Percentiles rank a stretch among this genome's conserved stretches.
Evolutionary conservation across 2,888 invertebrate species (phyloP).

Genomic region (Daptonema setosum): DNA sequence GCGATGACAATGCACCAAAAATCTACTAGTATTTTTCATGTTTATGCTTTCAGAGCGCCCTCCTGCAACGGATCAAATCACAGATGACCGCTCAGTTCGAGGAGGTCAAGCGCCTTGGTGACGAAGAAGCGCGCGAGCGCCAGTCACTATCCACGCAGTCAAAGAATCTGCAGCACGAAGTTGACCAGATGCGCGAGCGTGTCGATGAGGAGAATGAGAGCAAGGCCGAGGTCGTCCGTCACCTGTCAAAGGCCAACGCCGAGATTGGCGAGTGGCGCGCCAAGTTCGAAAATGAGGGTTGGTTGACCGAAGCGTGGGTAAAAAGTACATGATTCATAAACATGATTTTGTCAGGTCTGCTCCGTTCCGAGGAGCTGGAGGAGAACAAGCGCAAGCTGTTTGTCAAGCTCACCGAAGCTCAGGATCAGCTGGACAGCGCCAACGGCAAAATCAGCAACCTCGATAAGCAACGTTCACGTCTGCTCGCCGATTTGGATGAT

Average conservation of each 20-base stretch:
- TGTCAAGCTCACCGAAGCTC: slow-evolving; percentile 77
- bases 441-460: slow-evolving; percentile 88
- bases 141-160: slow-evolving; percentile 44
- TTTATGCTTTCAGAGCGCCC: no score
- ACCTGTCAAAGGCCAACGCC: slow-evolving; percentile 91
- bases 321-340: no score
- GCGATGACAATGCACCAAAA: no score
- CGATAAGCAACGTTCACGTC: slow-evolving; percentile 81
- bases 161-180: slow-evolving; percentile 94
- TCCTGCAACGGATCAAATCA: slow-evolving; percentile 67
- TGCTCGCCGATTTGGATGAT: slow-evolving; percentile 91
- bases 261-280: slow-evolving; percentile 35
- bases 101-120: slow-evolving; percentile 89
- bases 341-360: no score
- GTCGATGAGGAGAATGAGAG: slow-evolving; percentile 97
- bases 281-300: slow-evolving; percentile 8
- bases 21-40: no score
- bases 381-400: slow-evolving; percentile 50
- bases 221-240: slow-evolving; percentile 83
- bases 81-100: slow-evolving; percentile 85
- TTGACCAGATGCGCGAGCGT: slow-evolving; percentile 95
- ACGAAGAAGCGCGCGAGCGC: slow-evolving; percentile 53
- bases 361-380: slow-evolving; percentile 37
- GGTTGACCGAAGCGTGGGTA: no score
- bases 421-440: slow-evolving; percentile 52